Evolutionary conservation across 2,888 invertebrate species (phyloP), one percentile per base, ranked within the genome.

Genomic region (Acronicta alni): DNA sequence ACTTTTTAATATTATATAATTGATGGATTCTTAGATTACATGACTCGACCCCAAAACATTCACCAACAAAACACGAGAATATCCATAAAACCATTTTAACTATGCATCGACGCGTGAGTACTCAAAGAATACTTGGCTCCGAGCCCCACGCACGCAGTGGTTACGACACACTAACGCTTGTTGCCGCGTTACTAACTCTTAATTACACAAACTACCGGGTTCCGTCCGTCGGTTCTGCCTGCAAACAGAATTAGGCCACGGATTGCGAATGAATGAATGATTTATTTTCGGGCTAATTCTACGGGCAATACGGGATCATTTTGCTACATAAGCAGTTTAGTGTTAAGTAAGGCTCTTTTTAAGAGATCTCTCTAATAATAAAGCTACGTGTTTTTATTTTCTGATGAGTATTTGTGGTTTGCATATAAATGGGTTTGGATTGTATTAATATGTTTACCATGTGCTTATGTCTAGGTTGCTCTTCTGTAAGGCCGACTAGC

Each of bases 191-290:
- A 70, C 72, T 53, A 71, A 65, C 62, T 69, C 67, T 67, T 80
- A 78, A 82, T 80, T 80, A 80, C 80, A 68, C 60, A 63, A 68
- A 74, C 65, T 70, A 67, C 51, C 43, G 51, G 55, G 67, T 70
- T 71, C 74, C 68, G 72, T 70, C 48, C 61, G 47, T 44, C 52
- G 26, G 59, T 38, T 63, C 52, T 46, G 58, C 37, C 57, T 69
- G 71, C 66, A 64, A 75, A 65, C 61, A 41, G 65, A 72, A 68
- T 76, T 79, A 73, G 74, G 74, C 62, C 57, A 67, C 57, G 59
- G 70, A 70, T 74, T 70, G 62, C 37, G 59, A 65, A 65, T 73
- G 63, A 77, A 75, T 78, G 58, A 77, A 75, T 69, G 67, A 77
- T 80, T 72, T 73, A 80, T 69, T 72, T 73, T 60, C 57, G 17